Percentiles rank a stretch among this genome's conserved stretches.
phyloP scores from a whole-genome alignment of 1,140 invertebrate genomes.

The Anadara kagoshimensis region DNA sequence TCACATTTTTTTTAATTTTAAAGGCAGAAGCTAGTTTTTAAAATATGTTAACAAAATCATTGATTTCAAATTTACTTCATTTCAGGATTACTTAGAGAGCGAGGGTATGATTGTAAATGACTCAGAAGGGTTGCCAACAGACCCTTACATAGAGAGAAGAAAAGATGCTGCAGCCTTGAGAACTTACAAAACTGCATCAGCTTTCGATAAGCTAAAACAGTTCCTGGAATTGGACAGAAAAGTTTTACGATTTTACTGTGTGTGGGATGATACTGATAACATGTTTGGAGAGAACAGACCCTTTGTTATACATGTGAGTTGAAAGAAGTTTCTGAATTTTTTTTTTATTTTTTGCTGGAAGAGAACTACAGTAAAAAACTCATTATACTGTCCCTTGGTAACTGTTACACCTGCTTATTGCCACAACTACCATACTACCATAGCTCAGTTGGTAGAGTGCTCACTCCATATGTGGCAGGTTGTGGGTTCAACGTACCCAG shows the following conservation, averaged over 20 bases:
- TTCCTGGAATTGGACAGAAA: slow-evolving; percentile 74
- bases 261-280: slow-evolving; percentile 85
- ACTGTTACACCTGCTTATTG: too few relatives aligned
- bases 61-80: too few relatives aligned
- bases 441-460: too few relatives aligned
- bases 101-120: slow-evolving; percentile 86
- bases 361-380: background rate
- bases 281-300: slow-evolving; percentile 80
- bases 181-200: slow-evolving; percentile 68
- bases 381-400: too few relatives aligned
- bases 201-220: slow-evolving; percentile 73
- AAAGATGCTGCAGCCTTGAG: slow-evolving; percentile 63
- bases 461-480: too few relatives aligned
- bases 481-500: too few relatives aligned
- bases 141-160: slow-evolving; percentile 80
- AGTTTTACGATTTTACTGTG: slow-evolving; percentile 82
- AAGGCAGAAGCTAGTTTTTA: too few relatives aligned
- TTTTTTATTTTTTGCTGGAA: background rate
- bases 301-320: slow-evolving; percentile 73
- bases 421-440: too few relatives aligned
- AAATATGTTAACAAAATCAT: too few relatives aligned
- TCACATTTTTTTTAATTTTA: too few relatives aligned
- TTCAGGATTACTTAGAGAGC: slow-evolving; percentile 85
- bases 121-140: slow-evolving; percentile 81
- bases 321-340: background rate